phyloP scores from a whole-genome alignment of 35 echinoderm and acorn worm genomes.

The Anneissia japonica region DNA sequence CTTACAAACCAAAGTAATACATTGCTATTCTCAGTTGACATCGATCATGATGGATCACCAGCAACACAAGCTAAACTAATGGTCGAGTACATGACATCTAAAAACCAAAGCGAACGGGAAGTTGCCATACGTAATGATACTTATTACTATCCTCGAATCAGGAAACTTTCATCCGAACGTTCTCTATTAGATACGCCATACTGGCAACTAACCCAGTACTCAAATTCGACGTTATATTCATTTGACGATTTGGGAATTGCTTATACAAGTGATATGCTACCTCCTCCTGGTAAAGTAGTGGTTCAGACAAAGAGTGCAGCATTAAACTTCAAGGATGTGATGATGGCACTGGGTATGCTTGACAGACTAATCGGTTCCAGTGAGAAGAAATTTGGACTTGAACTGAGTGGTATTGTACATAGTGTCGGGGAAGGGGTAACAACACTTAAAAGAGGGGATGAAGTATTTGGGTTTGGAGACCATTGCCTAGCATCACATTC shows the following conservation, averaged over 20 bases:
- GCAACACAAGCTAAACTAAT: neutral
- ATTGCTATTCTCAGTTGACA: neutral
- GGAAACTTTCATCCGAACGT: neutral
- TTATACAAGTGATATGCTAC: constrained; percentile 17
- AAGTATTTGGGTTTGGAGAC: constrained; percentile 55
- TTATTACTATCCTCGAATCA: neutral
- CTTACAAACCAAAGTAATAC: neutral
- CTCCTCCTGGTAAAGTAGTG: constrained; percentile 6
- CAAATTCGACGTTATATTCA: neutral
- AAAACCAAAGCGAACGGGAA: neutral
- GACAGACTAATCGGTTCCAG: constrained; percentile 1
- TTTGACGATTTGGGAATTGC: constrained; percentile 35
- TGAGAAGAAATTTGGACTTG: constrained; percentile 14
- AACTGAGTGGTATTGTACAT: constrained; percentile 58
- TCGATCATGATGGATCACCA: neutral
- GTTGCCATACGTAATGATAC: neutral
- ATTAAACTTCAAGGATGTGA: constrained; percentile 54
- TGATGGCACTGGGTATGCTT: constrained; percentile 34
- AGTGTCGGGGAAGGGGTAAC: constrained; percentile 40
- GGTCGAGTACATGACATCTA: neutral
- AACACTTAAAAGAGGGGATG: constrained; percentile 33
- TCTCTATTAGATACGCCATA: no score
- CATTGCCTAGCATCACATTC: constrained; percentile 54
- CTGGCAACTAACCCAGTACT: constrained; percentile 46
- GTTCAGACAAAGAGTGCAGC: constrained; percentile 50